A percentile compares a stretch with the other conserved stretches of the same genome.
These are phyloP conservation scores for Prenolepis imparis DNA, from an alignment of 2,888 invertebrate species.

Conservation along the genomic window DNA sequence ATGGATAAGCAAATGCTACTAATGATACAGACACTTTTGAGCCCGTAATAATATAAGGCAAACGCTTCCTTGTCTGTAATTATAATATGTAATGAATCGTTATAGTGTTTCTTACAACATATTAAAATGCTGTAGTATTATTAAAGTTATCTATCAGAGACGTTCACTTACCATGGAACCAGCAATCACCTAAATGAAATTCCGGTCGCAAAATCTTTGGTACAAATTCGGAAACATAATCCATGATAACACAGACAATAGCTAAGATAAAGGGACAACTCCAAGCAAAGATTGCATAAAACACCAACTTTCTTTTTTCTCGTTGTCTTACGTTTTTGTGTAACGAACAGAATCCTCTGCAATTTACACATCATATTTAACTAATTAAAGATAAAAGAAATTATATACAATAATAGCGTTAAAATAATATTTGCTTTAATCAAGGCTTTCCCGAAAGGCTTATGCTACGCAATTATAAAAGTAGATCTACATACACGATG, in stretches of 20 bases:
- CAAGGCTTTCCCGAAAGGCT: too few species aligned
- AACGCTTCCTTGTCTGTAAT: slow-evolving; percentile 87
- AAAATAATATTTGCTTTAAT: not conserved
- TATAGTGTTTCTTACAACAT: not conserved
- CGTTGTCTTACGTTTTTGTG: slow-evolving; percentile 82
- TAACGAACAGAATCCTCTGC: slow-evolving; percentile 86
- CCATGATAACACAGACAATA: slow-evolving; percentile 87
- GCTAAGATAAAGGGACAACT: slow-evolving; percentile 89
- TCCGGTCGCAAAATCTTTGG: slow-evolving; percentile 87
- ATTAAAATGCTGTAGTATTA: not conserved
- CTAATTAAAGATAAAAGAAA: not conserved
- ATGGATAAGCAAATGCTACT: slow-evolving; percentile 90
- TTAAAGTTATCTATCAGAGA: not conserved
- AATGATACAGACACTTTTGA: slow-evolving; percentile 89
- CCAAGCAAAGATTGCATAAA: slow-evolving; percentile 91
- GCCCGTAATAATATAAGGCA: slow-evolving; percentile 90
- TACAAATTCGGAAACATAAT: slow-evolving; percentile 85
- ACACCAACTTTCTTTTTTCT: slow-evolving; percentile 88
- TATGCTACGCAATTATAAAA: too few species aligned
- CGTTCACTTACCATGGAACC: slow-evolving; percentile 87
- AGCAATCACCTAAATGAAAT: slow-evolving; percentile 88
- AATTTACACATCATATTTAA: not conserved
- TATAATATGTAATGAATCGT: slow-evolving; percentile 19
- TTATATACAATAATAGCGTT: not conserved
- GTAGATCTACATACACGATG: too few species aligned